Conservation (phyloP, 2,888 invertebrate genomes). For the Nebria brevicollis region DNA sequence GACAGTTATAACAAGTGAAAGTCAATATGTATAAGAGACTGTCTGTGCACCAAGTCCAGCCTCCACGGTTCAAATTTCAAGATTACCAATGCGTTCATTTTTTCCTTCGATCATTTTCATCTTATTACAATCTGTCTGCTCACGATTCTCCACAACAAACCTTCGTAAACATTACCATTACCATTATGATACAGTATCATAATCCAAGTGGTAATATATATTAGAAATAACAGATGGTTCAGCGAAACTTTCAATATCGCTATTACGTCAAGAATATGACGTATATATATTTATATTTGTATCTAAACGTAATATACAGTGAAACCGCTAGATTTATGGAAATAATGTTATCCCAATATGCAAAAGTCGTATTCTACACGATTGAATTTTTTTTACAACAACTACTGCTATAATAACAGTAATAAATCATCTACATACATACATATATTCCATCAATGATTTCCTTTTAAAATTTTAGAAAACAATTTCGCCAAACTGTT, state of each 20-base stretch:
- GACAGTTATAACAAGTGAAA: constrained; percentile 24
- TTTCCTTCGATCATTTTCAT: not conserved
- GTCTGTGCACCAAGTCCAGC: not conserved
- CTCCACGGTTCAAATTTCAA: not conserved
- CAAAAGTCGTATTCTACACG: no score
- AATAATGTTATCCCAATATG: no score
- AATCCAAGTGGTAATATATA: no score
- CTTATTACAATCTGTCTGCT: not conserved
- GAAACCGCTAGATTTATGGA: no score
- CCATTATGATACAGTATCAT: not conserved
- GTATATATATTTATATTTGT: not conserved
- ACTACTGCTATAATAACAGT: not conserved
- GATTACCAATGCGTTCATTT: not conserved
- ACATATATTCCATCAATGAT: not conserved
- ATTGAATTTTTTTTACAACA: no score
- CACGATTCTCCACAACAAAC: not conserved
- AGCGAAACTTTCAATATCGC: not conserved
- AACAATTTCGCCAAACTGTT: not conserved
- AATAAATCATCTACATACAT: not conserved
- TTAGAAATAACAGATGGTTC: not conserved
- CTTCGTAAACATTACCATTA: not conserved
- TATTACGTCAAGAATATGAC: not conserved
- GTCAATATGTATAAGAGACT: constrained; percentile 10
- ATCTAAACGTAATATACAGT: no score
- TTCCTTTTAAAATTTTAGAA: not conserved